Base-by-base conservation (phyloP, 2,113 vertebrate genomes). In the Nanorana parkeri region DNA sequence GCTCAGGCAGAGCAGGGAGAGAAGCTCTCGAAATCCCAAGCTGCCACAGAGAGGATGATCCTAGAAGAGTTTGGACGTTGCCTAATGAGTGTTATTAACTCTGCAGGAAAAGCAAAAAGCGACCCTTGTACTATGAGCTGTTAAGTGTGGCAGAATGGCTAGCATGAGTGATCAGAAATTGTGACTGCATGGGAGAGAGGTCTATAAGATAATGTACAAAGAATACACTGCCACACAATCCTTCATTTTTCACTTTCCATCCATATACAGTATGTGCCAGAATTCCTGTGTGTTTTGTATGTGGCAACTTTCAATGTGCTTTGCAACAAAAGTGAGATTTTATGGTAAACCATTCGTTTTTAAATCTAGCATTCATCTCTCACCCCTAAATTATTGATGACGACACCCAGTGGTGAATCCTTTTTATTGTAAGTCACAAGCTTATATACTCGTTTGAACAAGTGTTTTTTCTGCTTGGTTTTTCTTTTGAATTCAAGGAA, bases 51-150 rank as follows among this genome's bases (percentile, higher is more conserved):
- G 86, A 89, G 95, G 77, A 91, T 98, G 93, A 95, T 99, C 86
- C 93, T 99, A 86, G 97, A 99, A 88, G 98, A 99, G 88, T 99
- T 99, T n/a, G 97, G 97, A 82, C 95, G 96, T 84, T 99, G 98
- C 75, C 93, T 99, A 85, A 97, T 97, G 96, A 96, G 96, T 64
- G 97, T 99, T 72, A 99, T 99, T 88, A 97, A 91, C 91, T 98
- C 97, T 0, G 97, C 98, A 2, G 96, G 95, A 78, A 99, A 99
- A 89, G 96, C 96, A 68, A 99, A 96, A 92, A 92, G 95, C 76
- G 97, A 98, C 92, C 93, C 95, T 83, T 95, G 93, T 87, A 92
- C 95, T 84, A 96, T 97, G 90, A 97, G 96, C 90, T 97, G 96
- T 92, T 99, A 92, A 94, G 86, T 87, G 20, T 0, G 80, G 78